A percentile compares a stretch with the other conserved stretches of the same genome.
Evolutionary conservation across 2,888 invertebrate species (phyloP).

Genomic region (Lissocephala sabroskyi): DNA sequence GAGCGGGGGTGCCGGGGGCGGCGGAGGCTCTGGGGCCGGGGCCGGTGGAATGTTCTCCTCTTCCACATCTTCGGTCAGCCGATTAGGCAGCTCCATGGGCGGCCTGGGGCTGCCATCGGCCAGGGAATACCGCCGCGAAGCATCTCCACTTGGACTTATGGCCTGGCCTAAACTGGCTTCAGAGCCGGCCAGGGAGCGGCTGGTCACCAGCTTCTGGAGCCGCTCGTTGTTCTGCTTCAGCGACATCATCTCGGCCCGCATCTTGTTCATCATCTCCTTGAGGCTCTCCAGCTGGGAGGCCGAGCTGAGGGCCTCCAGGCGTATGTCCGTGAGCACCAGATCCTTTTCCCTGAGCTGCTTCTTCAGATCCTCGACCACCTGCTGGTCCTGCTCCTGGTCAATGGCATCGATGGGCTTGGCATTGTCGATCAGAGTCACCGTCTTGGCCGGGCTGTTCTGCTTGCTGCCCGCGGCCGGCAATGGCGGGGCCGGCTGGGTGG

Average conservation of each 20-base stretch:
- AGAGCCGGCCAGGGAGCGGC: slow-evolving; percentile 77
- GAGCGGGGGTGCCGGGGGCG: slow-evolving; percentile 66
- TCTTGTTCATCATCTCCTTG: slow-evolving; percentile 96
- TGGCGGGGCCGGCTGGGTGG: slow-evolving; percentile 68
- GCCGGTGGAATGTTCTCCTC: slow-evolving; percentile 71
- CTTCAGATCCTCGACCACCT: slow-evolving; percentile 85
- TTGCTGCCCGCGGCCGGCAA: slow-evolving; percentile 62
- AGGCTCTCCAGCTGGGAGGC: slow-evolving; percentile 97
- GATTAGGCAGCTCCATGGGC: slow-evolving; percentile 72
- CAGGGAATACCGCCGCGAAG: slow-evolving; percentile 76
- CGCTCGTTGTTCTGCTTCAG: slow-evolving; percentile 97
- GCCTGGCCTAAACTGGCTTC: slow-evolving; percentile 76
- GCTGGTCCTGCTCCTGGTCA: slow-evolving; percentile 69
- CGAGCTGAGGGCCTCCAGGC: slow-evolving; percentile 95
- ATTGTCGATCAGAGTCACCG: slow-evolving; percentile 72
- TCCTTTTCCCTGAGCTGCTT: slow-evolving; percentile 97
- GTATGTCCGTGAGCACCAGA: slow-evolving; percentile 94
- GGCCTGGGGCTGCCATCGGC: slow-evolving; percentile 74
- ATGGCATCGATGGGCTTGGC: slow-evolving; percentile 73
- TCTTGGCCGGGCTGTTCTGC: slow-evolving; percentile 73
- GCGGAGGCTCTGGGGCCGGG: slow-evolving; percentile 71
- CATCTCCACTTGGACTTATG: slow-evolving; percentile 70
- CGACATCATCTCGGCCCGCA: slow-evolving; percentile 96
- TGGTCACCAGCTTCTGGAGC: slow-evolving; percentile 88
- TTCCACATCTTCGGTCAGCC: slow-evolving; percentile 70